Percentiles rank a stretch among this genome's conserved stretches.
These are phyloP conservation scores for Cervus canadensis DNA, from an alignment of 2,113 vertebrate species.

Conservation along the genomic window DNA sequence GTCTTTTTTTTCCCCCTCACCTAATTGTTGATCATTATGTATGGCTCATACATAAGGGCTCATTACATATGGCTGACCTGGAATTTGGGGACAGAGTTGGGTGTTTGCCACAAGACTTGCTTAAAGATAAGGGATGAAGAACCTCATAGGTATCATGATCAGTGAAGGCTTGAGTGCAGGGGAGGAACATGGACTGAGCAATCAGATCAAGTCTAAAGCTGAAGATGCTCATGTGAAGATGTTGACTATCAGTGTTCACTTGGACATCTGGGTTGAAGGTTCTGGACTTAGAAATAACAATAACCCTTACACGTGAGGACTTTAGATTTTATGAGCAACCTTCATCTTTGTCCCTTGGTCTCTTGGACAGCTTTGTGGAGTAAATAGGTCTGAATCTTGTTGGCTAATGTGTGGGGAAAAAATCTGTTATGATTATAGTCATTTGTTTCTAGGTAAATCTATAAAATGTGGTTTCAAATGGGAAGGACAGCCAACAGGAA, in stretches of 20 bases:
- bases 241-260: neutral
- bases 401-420: neutral
- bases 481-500: neutral
- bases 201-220: neutral
- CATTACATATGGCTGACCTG: neutral
- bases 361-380: neutral
- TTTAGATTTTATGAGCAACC: neutral
- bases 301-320: neutral
- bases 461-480: neutral
- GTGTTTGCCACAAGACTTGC: neutral
- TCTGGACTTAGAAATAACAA: neutral
- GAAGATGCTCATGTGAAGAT: neutral
- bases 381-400: neutral
- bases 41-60: neutral
- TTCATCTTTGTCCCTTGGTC: neutral
- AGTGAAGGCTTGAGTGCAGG: neutral
- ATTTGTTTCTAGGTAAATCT: slow-evolving; percentile 11
- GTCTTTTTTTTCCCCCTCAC: neutral
- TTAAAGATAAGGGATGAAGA: neutral
- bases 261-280: neutral
- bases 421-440: neutral
- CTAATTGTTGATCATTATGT: neutral
- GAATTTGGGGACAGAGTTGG: neutral
- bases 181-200: neutral
- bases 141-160: neutral